These are phyloP conservation scores for Coelopa frigida DNA, from an alignment of 1,140 invertebrate genomes.

Conservation along the genomic window DNA sequence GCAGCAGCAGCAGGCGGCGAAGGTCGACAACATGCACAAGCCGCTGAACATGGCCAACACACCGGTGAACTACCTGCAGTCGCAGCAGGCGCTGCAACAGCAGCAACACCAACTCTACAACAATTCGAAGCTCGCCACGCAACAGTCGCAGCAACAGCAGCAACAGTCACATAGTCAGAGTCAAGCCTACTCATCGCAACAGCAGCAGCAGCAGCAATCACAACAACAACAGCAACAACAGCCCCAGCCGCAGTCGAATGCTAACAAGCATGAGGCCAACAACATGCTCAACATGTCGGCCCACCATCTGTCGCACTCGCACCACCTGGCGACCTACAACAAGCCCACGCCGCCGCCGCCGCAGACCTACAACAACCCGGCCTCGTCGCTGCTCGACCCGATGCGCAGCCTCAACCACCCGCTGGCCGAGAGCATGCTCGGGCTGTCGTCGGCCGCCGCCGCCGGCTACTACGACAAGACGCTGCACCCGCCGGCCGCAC, in stretches of 20 bases:
- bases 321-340: conserved; percentile 37
- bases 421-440: conserved; percentile 26
- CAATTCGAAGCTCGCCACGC: conserved; percentile 25
- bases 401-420: no score
- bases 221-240: conserved; percentile 17
- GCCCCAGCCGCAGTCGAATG: background rate
- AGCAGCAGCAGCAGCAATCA: conserved; percentile 12
- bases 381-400: conserved; percentile 23
- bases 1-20: conserved; percentile 10
- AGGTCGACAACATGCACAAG: no score
- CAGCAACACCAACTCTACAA: conserved; percentile 13
- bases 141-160: conserved; percentile 9
- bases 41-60: conserved; percentile 1
- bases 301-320: conserved; percentile 36
- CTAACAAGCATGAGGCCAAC: conserved; percentile 1
- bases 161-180: background rate
- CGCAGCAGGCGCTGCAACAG: conserved; percentile 12
- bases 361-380: conserved; percentile 39
- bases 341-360: conserved; percentile 30
- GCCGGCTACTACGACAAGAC: conserved; percentile 38
- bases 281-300: conserved; percentile 4
- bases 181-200: conserved; percentile 1
- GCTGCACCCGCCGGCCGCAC: conserved; percentile 39
- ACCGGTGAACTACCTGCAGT: no score
- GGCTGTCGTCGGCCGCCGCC: conserved; percentile 19